Base-by-base conservation (phyloP, 2,888 invertebrate genomes). In the Chironomus tentans region DNA sequence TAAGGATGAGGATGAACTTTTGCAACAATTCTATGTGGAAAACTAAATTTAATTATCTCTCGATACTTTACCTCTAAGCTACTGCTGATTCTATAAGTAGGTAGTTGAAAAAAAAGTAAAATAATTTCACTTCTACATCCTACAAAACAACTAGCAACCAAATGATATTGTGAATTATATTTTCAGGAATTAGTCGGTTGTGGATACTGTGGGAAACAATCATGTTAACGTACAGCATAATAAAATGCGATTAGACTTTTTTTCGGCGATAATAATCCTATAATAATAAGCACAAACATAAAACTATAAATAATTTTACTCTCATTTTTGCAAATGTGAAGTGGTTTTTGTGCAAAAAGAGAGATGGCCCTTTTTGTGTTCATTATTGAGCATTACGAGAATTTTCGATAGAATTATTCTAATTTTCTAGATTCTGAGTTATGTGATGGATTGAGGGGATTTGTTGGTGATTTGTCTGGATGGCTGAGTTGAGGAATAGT, bases 21-120 rank as follows among this genome's bases (percentile, higher is more conserved):
- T 56, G 56, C 50, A 13, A 56, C n/a, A 56, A 56, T 56, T 50
- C 50, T 50, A 15, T 56, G 15, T 56, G 18, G 56, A 56, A 28
- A 61, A 61, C 61, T 72, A 72, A 61, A 62, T 72, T 62, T 62
- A 72, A 72, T 72, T 72, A 72, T 72, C 28, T 72, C 62, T 61
- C 28, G 28, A 61, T 28, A 70, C 38, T 70, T 50, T 50, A 70
- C 38, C 38, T 38, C 38, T 38, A 38, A 38, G 38, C 38, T 38
- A 38, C 38, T 38, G 10, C 38, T 38, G 38, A 38, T 38, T 38
- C 38, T 38, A 38, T 38, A 38, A 38, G 38, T 38, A 38, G 38
- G 38, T 38, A 38, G 38, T 38, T 38, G 38, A 38, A 38, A 38
- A 38, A 38, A 38, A 10, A 10, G 28, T 28, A 28, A 28, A 28